phyloP scores from a whole-genome alignment of 2,113 vertebrate species.

The Columba livia region DNA sequence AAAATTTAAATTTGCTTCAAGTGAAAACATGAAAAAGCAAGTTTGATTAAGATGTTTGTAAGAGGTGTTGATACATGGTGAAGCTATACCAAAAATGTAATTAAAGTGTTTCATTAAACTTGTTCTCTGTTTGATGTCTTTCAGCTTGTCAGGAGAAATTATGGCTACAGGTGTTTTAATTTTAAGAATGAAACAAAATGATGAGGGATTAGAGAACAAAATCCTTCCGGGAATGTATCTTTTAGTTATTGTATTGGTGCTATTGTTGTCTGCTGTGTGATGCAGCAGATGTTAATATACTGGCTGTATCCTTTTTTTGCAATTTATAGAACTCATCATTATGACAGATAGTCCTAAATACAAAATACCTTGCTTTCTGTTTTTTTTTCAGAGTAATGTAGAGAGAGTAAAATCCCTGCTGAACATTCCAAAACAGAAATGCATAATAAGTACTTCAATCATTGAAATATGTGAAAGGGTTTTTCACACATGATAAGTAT shows the following conservation, averaged over 20 bases:
- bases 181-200: conserved; percentile 4
- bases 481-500: background rate
- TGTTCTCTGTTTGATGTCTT: background rate
- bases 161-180: conserved; percentile 37
- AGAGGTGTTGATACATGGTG: background rate
- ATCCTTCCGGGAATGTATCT: background rate
- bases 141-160: conserved; percentile 28
- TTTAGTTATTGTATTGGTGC: background rate
- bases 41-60: conserved; percentile 28
- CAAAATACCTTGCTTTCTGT: background rate
- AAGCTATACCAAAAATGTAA: conserved; percentile 14
- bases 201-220: conserved; percentile 31
- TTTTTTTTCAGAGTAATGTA: background rate
- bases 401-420: background rate
- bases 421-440: background rate
- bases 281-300: background rate
- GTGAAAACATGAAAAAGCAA: conserved; percentile 45
- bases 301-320: background rate
- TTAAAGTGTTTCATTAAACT: conserved; percentile 50
- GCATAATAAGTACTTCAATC: background rate
- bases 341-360: background rate
- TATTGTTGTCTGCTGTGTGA: background rate
- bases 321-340: background rate
- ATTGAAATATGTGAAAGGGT: background rate
- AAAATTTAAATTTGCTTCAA: conserved; percentile 34